A percentile compares a stretch with the other conserved stretches of the same genome.
These are phyloP conservation scores for Pantherophis guttatus DNA, from an alignment of 2,113 vertebrate species.

Conservation along the genomic window DNA sequence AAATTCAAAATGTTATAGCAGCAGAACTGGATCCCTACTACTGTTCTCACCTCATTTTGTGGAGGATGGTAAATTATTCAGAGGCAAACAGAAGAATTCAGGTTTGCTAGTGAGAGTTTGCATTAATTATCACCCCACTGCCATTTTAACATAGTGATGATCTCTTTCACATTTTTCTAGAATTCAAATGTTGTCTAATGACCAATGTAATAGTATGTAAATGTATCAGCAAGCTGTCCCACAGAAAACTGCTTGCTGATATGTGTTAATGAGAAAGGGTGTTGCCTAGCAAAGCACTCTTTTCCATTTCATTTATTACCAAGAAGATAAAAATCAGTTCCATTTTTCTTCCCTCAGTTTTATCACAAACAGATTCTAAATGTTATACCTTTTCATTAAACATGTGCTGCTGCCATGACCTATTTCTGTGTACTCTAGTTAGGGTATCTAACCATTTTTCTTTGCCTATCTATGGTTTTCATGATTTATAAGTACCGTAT, in stretches of 20 bases:
- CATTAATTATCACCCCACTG: conserved; percentile 13
- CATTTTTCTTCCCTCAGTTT: not conserved
- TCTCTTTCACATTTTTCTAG: not conserved
- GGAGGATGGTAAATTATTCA: conserved; percentile 23
- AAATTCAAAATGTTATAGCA: not conserved
- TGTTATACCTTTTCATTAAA: conserved; percentile 31
- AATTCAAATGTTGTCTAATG: conserved; percentile 17
- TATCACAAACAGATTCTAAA: conserved; percentile 4
- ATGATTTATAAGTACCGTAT: conserved; percentile 30
- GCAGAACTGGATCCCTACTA: not conserved
- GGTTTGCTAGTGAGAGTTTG: conserved; percentile 7
- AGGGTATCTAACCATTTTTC: conserved; percentile 38
- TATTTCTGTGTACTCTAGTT: conserved; percentile 40
- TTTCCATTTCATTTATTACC: not conserved
- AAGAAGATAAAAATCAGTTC: conserved; percentile 1
- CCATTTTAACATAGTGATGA: conserved; percentile 35
- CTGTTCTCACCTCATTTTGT: not conserved
- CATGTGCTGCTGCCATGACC: conserved; percentile 7
- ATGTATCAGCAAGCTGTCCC: not conserved
- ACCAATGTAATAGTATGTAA: conserved; percentile 14
- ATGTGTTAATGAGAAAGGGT: conserved; percentile 16
- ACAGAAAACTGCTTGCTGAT: conserved; percentile 9
- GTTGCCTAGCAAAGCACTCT: conserved; percentile 18
- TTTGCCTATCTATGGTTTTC: conserved; percentile 32
- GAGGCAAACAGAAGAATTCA: conserved; percentile 6